Conservation (phyloP, 1,140 invertebrate genomes). For the Drosophila takahashii region DNA sequence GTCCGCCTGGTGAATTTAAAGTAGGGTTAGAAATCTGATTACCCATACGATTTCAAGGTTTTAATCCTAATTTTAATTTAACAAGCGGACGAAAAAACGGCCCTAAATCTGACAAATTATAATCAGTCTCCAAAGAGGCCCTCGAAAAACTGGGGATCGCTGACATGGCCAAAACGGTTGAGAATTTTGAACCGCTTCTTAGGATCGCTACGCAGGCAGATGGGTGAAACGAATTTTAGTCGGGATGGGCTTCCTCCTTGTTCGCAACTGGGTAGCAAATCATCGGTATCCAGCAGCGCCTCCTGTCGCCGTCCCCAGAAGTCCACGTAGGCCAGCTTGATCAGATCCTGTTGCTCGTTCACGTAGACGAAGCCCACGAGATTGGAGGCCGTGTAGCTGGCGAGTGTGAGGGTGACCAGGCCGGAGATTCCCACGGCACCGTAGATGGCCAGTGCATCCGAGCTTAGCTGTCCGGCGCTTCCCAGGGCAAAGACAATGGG, state of each 20-base stretch:
- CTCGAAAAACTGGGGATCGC: conserved; percentile 62
- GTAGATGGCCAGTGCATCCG: conserved; percentile 47
- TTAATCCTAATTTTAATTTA: too few species aligned
- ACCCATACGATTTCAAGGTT: too few species aligned
- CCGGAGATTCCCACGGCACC: conserved; percentile 58
- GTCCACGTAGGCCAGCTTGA: conserved; percentile 77
- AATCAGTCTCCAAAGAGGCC: conserved; percentile 66
- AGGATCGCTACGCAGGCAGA: conserved; percentile 50
- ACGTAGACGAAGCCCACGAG: conserved; percentile 77
- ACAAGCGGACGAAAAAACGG: too few species aligned
- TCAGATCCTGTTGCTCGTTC: conserved; percentile 63
- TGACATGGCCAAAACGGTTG: conserved; percentile 64
- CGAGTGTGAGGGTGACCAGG: conserved; percentile 64
- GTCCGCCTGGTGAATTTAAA: too few species aligned
- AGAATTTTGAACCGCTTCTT: conserved; percentile 64
- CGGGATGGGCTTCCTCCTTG: conserved; percentile 3
- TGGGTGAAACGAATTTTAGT: conserved; percentile 60
- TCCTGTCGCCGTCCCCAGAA: conserved; percentile 75
- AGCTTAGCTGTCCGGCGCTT: conserved; percentile 51
- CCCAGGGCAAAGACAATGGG: conserved; percentile 56
- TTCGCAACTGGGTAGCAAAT: conserved; percentile 64
- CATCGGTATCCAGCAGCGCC: conserved; percentile 44
- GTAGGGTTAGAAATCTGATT: too few species aligned
- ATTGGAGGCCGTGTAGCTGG: conserved; percentile 58
- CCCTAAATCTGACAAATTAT: not conserved